These are phyloP conservation scores for Drosophila multiciliata DNA, from an alignment of 2,888 invertebrate species.

Conservation along the genomic window DNA sequence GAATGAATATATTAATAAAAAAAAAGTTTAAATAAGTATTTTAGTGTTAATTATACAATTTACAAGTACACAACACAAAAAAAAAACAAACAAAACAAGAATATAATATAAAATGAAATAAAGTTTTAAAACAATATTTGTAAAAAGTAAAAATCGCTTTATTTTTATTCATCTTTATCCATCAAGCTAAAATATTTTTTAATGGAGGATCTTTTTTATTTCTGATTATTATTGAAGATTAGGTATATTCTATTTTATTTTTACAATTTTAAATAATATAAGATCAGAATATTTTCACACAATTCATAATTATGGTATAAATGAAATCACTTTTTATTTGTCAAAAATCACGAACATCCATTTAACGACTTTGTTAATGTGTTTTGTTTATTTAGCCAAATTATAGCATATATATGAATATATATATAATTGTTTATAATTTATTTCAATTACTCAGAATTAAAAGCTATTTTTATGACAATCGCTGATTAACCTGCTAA, in stretches of 20 bases:
- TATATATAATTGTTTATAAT: not conserved
- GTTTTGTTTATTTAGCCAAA: not conserved
- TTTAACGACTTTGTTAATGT: not conserved
- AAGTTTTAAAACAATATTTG: slow-evolving; percentile 85
- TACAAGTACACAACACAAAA: slow-evolving; percentile 79
- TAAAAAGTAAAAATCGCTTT: slow-evolving; percentile 77
- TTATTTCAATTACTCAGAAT: not conserved
- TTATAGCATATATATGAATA: not conserved
- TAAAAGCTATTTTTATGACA: not conserved
- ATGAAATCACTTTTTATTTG: not conserved
- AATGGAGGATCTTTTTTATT: not conserved
- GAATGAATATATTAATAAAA: slow-evolving; percentile 57
- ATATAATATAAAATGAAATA: slow-evolving; percentile 83
- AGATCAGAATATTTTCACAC: not conserved
- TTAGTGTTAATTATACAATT: slow-evolving; percentile 84
- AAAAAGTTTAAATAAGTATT: slow-evolving; percentile 83
- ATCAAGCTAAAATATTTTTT: too few relatives aligned
- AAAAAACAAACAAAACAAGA: slow-evolving; percentile 64
- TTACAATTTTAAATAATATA: not conserved
- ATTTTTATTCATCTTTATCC: not conserved
- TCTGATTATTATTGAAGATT: not conserved
- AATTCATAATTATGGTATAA: not conserved
- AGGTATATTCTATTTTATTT: not conserved
- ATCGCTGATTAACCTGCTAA: not conserved
- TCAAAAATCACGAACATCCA: not conserved